Conservation (phyloP, 2,888 invertebrate genomes). For the Cerastoderma edule region DNA sequence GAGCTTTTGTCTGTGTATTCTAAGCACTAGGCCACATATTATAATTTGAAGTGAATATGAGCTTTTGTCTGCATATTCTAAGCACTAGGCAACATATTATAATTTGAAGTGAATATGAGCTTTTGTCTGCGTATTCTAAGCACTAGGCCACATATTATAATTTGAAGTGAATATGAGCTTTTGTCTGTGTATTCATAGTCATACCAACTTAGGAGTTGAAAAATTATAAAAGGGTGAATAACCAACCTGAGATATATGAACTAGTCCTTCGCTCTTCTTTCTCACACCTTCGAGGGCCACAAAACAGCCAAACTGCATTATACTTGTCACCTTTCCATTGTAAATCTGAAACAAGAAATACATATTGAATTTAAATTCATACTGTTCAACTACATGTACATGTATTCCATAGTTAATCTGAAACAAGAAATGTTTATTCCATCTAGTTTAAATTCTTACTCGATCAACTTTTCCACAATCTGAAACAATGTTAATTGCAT, state of each 20-base stretch:
- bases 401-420: not conserved
- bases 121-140: too few species aligned
- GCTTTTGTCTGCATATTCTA: too few species aligned
- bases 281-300: conserved; percentile 96
- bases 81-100: too few species aligned
- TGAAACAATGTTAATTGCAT: not conserved
- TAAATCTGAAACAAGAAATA: conserved; percentile 88
- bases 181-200: too few species aligned
- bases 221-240: not conserved
- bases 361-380: not conserved
- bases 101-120: too few species aligned
- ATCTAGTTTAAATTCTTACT: not conserved
- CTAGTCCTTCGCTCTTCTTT: conserved; percentile 95
- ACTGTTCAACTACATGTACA: not conserved
- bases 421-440: too few species aligned
- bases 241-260: conserved; percentile 93
- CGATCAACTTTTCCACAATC: not conserved
- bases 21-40: too few species aligned
- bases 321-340: conserved; percentile 95
- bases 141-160: too few species aligned
- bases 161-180: too few species aligned
- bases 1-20: too few species aligned
- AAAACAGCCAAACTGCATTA: conserved; percentile 99
- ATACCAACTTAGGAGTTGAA: too few species aligned
- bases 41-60: too few species aligned